Base-by-base conservation (phyloP, 2,888 invertebrate genomes). In the Horisme vitalbata region DNA sequence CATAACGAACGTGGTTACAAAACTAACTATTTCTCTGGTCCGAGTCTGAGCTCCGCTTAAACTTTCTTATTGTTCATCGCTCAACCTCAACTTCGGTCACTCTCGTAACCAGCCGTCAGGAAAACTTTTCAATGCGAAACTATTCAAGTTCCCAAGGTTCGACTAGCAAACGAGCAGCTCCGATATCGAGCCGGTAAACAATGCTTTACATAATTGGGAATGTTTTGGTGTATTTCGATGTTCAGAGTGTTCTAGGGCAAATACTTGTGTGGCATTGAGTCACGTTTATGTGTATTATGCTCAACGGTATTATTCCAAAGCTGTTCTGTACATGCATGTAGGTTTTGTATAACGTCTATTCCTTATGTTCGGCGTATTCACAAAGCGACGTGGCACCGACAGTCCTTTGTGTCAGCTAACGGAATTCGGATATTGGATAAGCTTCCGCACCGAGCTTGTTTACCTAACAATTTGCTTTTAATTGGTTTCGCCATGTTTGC, bases 351-450 rank as follows among this genome's bases (percentile, higher is more conserved):
- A 8, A 21, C 33, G 37, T 24, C 57, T 53, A 59, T 39, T 33
- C 41, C 53, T 55, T 59, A 43, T 57, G 52, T 61, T 62, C 63
- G 58, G 59, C 66, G 61, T 65, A 66, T 61, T 63, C 71, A 72
- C 71, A 78, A 78, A 77, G 77, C 73, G 73, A 65, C 57, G 59
- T 77, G 79, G 65, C 61, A 67, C 59, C 75, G 82, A 78, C 80
- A 79, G 72, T 71, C 79, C 85, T 84, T 85, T 85, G 84, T 84
- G 75, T 64, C 67, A 70, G 75, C 70, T 71, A 78, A 71, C 77
- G 76, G 77, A 78, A 82, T 83, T 83, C 76, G 80, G 80, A 82
- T 86, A 83, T 84, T 81, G 81, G 80, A 79, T 83, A 74, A 77
- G 77, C 77, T 73, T 74, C 71, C 71, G 68, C 57, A 60, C 64